A percentile compares a stretch with the other conserved stretches of the same genome.
phyloP scores from a whole-genome alignment of 2,113 vertebrate species.

The Chinchilla lanigera region DNA sequence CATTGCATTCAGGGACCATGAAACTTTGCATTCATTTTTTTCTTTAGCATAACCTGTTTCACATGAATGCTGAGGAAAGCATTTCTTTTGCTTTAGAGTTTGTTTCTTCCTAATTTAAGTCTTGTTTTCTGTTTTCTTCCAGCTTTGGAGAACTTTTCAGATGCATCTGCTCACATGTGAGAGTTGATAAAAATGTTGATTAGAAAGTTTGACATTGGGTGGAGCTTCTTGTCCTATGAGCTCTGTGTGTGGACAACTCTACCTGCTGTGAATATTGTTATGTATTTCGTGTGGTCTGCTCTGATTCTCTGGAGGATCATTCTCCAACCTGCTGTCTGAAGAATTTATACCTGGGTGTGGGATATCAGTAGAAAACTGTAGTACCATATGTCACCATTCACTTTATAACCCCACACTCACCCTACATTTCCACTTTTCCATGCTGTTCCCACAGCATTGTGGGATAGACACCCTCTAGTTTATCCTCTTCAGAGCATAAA shows the following conservation, averaged over 20 bases:
- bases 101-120: neutral
- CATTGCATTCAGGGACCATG: fast-evolving
- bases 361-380: neutral
- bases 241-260: neutral
- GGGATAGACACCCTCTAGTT: neutral
- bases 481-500: neutral
- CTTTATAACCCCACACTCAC: neutral
- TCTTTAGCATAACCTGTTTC: neutral
- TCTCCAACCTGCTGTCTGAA: neutral
- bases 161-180: neutral
- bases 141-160: neutral
- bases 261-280: neutral
- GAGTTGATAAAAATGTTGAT: neutral
- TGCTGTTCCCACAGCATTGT: neutral
- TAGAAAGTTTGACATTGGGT: neutral
- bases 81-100: neutral
- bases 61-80: neutral
- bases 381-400: neutral
- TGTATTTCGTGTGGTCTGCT: neutral
- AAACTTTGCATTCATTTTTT: neutral
- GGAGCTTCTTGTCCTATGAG: neutral
- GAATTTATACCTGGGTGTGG: neutral
- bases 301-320: neutral
- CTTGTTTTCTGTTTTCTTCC: neutral
- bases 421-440: neutral